phyloP scores from a whole-genome alignment of 2,113 vertebrate genomes.

The Shinisaurus crocodilurus region DNA sequence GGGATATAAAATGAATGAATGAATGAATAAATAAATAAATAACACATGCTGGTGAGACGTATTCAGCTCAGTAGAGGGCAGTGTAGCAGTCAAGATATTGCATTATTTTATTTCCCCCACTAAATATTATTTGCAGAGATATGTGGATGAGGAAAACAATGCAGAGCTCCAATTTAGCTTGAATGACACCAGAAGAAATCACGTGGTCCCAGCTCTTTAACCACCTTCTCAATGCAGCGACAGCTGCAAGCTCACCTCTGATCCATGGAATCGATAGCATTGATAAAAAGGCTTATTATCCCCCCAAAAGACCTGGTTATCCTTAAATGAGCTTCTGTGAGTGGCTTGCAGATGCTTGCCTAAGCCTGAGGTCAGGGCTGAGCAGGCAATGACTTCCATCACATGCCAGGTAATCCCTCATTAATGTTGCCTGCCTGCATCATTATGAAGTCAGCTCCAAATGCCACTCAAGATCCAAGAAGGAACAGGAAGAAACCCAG shows the following conservation, averaged over 20 bases:
- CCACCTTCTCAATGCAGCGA: slow-evolving; percentile 4
- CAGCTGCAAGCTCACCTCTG: background rate
- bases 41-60: background rate
- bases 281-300: background rate
- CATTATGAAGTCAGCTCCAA: background rate
- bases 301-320: background rate
- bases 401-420: background rate
- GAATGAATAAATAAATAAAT: too few relatives aligned
- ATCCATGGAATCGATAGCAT: background rate
- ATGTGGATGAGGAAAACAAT: background rate
- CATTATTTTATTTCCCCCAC: background rate
- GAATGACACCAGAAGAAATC: background rate
- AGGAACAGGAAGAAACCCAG: background rate
- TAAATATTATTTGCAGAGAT: background rate
- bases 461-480: background rate
- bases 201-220: background rate
- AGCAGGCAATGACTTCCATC: background rate
- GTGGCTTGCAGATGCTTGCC: background rate
- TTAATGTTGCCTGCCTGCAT: background rate
- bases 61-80: background rate
- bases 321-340: background rate
- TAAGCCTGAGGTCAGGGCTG: background rate
- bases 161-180: background rate
- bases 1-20: too few relatives aligned
- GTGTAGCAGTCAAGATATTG: background rate